Percentiles rank a stretch among this genome's conserved stretches.
These are phyloP conservation scores for Rhizoglyphus robini DNA, from an alignment of 1,140 invertebrate genomes.

Conservation along the genomic window DNA sequence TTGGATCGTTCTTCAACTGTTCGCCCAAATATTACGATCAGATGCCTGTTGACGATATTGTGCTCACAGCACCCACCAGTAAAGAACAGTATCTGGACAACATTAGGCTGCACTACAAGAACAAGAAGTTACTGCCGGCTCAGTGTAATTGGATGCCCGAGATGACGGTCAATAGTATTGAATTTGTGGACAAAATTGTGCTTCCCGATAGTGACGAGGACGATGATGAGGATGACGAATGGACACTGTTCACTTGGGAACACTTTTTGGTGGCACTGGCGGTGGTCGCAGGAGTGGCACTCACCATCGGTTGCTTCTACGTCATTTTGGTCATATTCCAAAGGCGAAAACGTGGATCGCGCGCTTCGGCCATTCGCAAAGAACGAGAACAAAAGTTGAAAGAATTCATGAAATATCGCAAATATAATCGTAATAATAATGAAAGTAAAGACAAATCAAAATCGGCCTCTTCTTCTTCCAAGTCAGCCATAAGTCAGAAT, in stretches of 20 bases:
- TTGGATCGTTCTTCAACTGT: not conserved
- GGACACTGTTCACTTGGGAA: too few relatives aligned
- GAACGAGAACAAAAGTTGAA: not conserved
- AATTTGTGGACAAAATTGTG: not conserved
- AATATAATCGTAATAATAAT: not conserved
- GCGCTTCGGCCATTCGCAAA: not conserved
- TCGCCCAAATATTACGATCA: not conserved
- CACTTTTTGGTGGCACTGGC: not conserved
- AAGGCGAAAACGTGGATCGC: not conserved
- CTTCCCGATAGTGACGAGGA: not conserved
- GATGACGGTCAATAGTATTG: not conserved
- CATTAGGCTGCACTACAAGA: too few relatives aligned
- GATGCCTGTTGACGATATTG: not conserved
- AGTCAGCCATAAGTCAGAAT: too few relatives aligned
- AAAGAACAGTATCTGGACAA: not conserved
- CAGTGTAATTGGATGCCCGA: not conserved
- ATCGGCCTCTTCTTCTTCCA: too few relatives aligned
- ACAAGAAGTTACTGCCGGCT: not conserved
- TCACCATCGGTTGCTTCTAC: not conserved
- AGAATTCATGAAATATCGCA: not conserved
- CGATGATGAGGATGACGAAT: not conserved
- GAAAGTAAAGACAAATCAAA: not conserved
- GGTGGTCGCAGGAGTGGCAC: not conserved
- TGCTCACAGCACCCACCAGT: not conserved
- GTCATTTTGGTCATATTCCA: not conserved